phyloP scores from a whole-genome alignment of 2,888 invertebrate species.

The Coenonympha arcania region DNA sequence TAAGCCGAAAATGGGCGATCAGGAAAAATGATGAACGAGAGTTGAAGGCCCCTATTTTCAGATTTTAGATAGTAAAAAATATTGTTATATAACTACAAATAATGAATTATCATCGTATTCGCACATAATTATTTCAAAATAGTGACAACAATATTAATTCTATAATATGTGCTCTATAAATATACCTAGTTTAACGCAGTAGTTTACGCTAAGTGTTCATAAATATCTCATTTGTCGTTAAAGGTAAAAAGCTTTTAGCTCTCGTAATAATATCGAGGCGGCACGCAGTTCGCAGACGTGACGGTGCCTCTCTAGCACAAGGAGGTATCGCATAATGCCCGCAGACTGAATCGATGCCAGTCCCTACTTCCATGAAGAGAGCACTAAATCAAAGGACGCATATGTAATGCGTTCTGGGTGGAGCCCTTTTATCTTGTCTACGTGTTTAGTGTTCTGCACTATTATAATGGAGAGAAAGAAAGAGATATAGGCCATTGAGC shows the following conservation, averaged over 20 bases:
- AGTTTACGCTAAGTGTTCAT: background rate
- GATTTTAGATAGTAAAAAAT: too few species aligned
- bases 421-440: constrained; percentile 3
- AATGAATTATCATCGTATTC: too few species aligned
- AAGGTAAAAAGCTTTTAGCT: constrained; percentile 2
- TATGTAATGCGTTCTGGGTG: constrained; percentile 10
- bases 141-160: too few species aligned
- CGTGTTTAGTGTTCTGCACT: background rate
- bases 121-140: too few species aligned
- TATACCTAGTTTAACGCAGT: background rate
- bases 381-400: constrained; percentile 16
- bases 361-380: constrained; percentile 5
- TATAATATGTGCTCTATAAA: background rate
- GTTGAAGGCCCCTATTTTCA: too few species aligned
- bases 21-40: too few species aligned
- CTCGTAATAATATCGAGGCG: background rate
- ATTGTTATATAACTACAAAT: too few species aligned
- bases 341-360: constrained; percentile 1
- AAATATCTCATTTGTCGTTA: background rate
- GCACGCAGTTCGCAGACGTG: too few species aligned
- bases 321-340: constrained; percentile 4
- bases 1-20: too few species aligned
- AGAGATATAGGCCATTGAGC: background rate
- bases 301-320: background rate
- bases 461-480: background rate